Base-by-base conservation (phyloP, 2,113 vertebrate genomes). In the Podiceps cristatus region DNA sequence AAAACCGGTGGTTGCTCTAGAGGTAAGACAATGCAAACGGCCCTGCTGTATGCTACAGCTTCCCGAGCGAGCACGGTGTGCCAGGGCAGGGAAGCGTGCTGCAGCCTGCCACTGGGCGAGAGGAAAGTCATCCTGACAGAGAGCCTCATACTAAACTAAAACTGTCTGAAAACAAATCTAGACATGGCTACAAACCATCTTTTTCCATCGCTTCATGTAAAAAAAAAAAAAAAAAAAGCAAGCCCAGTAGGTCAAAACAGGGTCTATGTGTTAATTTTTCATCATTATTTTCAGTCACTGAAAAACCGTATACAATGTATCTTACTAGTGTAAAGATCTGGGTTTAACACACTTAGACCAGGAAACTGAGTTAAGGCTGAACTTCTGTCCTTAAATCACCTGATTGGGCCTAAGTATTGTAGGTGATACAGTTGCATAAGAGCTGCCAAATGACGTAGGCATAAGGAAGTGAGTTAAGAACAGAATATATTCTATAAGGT, bases 401-500 rank as follows among this genome's bases (percentile, higher is more conserved):
- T 88, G 68, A 35, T 47, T 91, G n/a, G 72, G 90, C 56, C 55
- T 96, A 92, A 75, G 37, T 75, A 58, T 66, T 89, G 80, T 63
- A 66, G 63, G 45, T 84, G 3, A 80, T 86, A 92, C 33, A n/a
- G 52, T 92, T 79, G 47, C 47, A 35, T 89, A 91, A 45, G 24
- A 94, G 55, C 93, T 95, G 82, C 69, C 85, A 89, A 95, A 66
- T 93, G 73, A 95, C 0, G 1, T 37, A 92, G 71, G 73, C 31
- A 77, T 96, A 89, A 93, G 71, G 79, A 95, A 97, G 59, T 55
- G 69, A 92, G 31, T 92, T 94, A 97, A 95, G 73, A 90, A 91
- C 63, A 95, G 59, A 96, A 89, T 80, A 82, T 83, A 29, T 74
- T 72, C 50, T 56, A 80, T 83, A 90, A 87, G 2, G 5, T 28